Conservation (phyloP, 2,113 vertebrate species). For the Sus scrofa region T2T-Sscrofa CM000820.6:132929001-132929500, state of each 20-base stretch:
- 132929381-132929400: too few relatives aligned
- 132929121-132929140: not conserved
- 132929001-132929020: not conserved
- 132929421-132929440: too few relatives aligned
- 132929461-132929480: too few relatives aligned
- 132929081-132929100: not conserved
- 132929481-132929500: too few relatives aligned
- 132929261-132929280: not conserved
- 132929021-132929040: not conserved
- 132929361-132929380: too few relatives aligned
- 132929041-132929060: not conserved
- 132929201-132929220: too few relatives aligned
- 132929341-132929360: too few relatives aligned
- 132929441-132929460: too few relatives aligned
- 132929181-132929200: too few relatives aligned
- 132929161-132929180: rapidly evolving
- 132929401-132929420: too few relatives aligned
- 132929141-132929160: not conserved
- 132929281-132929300: not conserved
- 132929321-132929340: not conserved
- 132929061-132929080: not conserved
- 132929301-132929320: not conserved
- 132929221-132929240: not conserved
- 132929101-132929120: not conserved
- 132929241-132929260: rapidly evolving